Evolutionary conservation across 2,113 vertebrate species (phyloP), one percentile per base, ranked within the genome.

Genomic region (Bettongia penicillata): DNA sequence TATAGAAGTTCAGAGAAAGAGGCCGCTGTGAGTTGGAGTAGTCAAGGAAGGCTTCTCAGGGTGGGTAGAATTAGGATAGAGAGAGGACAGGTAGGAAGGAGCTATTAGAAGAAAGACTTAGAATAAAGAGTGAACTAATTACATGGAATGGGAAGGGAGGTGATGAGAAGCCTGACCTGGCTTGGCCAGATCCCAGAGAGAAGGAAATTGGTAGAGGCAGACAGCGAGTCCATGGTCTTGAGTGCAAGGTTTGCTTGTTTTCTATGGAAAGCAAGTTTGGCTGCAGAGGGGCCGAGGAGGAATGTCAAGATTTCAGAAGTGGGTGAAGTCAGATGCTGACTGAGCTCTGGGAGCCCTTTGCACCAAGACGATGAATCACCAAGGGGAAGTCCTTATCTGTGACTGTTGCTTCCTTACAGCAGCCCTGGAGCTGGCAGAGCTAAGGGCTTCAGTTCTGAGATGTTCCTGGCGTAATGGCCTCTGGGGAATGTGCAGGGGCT

Each of bases 401-500:
- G 2, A 23, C 84, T 19, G 0, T 90, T 47, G 31, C 25, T 97
- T 96, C 94, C 97, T 91, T 14, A 37, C 52, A 95, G 37, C 68
- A 84, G 68, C 68, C n/a, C 16, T 23, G n/a, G n/a, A 43, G n/a
- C n/a, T 84, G 68, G 90, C 90, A 49, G 10, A 90, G 90, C 48
- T 26, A 48, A 90, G 3, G 43, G 25, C n/a, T 90, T 90, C 25
- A 90, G 90, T 23, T 90, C 90, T 51, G 14, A 90, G 49, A 24
- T 92, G 89, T 95, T 96, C 96, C 96, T 0, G 8, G 47, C 31
- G 53, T 68, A 26, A 90, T 91, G 94, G 95, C 94, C 95, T 95
- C 96, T 93, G 24, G 90, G 68, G 68, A 84, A 84, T 84, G 68
- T 8, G 14, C 6, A 9, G n/a, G 6, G 68, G 52, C 0, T 84